These are phyloP conservation scores for Calidris pugnax DNA, from an alignment of 2,113 vertebrate genomes.

Conservation along the genomic window DNA sequence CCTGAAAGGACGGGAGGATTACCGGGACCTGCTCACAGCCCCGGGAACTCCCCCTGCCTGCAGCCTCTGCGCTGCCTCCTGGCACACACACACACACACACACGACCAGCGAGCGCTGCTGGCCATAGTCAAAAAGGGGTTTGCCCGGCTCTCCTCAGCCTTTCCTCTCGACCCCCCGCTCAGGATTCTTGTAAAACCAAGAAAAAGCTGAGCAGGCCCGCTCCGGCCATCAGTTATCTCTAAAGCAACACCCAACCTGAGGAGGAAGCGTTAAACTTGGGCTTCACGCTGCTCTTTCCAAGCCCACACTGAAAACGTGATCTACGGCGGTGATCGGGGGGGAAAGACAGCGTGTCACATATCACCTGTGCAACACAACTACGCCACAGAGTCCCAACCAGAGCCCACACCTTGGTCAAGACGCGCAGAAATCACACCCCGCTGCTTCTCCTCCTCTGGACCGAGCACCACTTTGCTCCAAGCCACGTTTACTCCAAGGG, in stretches of 20 bases:
- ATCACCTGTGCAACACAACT: not conserved
- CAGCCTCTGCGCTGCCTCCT: conserved; percentile 30
- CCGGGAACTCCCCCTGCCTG: conserved; percentile 67
- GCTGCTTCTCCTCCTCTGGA: not conserved
- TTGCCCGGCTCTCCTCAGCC: not conserved
- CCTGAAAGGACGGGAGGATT: conserved; percentile 51
- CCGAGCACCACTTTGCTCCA: not conserved
- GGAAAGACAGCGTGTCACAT: not conserved
- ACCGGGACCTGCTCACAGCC: conserved; percentile 40
- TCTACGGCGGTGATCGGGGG: not conserved
- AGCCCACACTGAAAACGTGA: not conserved
- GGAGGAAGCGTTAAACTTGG: not conserved
- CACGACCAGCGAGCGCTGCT: not conserved
- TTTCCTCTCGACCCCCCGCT: not conserved
- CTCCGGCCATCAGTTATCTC: not conserved
- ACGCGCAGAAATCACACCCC: not conserved
- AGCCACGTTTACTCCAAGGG: not conserved
- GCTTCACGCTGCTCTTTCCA: not conserved
- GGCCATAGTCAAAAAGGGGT: fast-evolving
- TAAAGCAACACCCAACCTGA: not conserved
- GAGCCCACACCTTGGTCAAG: not conserved
- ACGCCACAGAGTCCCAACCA: not conserved
- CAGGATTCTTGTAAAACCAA: not conserved
- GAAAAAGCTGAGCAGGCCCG: not conserved
- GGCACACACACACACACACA: not conserved